Conservation (phyloP, 2,113 vertebrate genomes). For the Halcyon malimbica region DNA sequence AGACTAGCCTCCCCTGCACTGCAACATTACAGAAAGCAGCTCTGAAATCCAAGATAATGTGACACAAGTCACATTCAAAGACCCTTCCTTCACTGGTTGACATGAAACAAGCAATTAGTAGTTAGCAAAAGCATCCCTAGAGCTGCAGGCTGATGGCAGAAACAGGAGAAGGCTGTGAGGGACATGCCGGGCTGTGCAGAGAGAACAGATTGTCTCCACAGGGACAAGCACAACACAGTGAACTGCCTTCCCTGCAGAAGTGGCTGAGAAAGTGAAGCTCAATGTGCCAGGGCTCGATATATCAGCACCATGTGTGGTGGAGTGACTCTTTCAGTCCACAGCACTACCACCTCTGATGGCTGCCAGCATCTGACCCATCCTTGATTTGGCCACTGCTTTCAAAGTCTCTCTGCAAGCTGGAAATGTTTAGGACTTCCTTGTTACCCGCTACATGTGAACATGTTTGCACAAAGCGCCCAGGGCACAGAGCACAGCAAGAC, state of each 20-base stretch:
- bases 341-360: not conserved
- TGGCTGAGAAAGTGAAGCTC: fast-evolving
- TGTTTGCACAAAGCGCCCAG: not conserved
- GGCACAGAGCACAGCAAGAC: not conserved
- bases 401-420: not conserved
- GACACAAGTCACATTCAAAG: not conserved
- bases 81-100: not conserved
- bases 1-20: not conserved
- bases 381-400: not conserved
- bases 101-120: not conserved
- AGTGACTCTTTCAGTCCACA: not conserved
- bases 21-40: not conserved
- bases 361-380: not conserved
- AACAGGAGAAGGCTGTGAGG: not conserved
- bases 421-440: not conserved
- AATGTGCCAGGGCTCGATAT: not conserved
- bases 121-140: not conserved
- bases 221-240: fast-evolving
- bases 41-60: not conserved
- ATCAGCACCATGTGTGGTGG: fast-evolving
- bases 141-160: not conserved
- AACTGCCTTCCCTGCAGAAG: not conserved
- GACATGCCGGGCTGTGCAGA: not conserved
- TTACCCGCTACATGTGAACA: not conserved
- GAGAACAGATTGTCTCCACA: not conserved